These are phyloP conservation scores for Eulemur albifrons DNA, from an alignment of 2,797 vertebrate species.

Conservation along the genomic window DNA sequence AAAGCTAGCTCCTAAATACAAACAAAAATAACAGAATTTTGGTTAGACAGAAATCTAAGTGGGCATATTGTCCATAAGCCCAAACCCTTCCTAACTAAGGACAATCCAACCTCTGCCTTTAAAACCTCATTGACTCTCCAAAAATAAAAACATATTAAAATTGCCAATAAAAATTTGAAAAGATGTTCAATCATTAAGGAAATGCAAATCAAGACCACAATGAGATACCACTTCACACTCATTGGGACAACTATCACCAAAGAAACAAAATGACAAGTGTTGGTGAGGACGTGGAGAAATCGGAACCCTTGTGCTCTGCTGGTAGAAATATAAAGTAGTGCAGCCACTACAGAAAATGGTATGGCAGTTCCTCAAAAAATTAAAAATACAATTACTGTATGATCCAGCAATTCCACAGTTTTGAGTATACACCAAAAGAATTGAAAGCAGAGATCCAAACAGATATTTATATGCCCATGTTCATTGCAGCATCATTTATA, in stretches of 20 bases:
- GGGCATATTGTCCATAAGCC: neutral
- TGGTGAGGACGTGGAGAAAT: neutral
- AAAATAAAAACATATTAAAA: neutral
- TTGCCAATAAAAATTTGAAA: neutral
- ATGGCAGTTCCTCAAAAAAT: neutral
- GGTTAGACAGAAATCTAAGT: slow-evolving; percentile 1
- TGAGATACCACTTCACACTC: neutral
- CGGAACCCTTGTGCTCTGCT: neutral
- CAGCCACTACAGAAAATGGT: neutral
- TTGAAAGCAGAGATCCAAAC: neutral
- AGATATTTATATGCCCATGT: neutral
- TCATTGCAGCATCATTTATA: neutral
- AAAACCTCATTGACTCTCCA: neutral
- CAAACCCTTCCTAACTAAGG: neutral
- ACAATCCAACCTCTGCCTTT: neutral
- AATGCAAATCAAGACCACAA: neutral
- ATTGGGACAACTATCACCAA: neutral
- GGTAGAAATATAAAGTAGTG: neutral
- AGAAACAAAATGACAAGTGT: neutral
- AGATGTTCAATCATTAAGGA: neutral
- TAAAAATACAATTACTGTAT: neutral
- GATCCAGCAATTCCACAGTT: neutral
- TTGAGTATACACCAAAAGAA: neutral
- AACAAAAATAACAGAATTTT: neutral
- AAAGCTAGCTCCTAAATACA: neutral